Base-by-base conservation (phyloP, 2,888 invertebrate genomes). In the Oegoconia quadripuncta region DNA sequence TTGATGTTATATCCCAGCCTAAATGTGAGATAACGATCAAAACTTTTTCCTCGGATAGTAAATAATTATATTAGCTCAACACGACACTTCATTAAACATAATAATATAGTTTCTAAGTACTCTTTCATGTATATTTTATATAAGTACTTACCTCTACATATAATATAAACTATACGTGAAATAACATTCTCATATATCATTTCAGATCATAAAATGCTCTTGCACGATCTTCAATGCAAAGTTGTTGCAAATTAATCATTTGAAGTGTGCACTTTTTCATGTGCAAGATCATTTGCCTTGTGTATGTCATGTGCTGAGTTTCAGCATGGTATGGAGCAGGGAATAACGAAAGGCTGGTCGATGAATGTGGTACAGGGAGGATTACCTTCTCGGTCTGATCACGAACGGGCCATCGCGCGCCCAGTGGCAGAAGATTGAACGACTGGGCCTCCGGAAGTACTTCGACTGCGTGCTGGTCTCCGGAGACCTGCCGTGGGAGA, bases 351-450 rank as follows among this genome's bases (percentile, higher is more conserved):
- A 66, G 66, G 75, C 66, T 79, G 78, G 75, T 78, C 69, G 72
- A 73, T 84, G 64, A 83, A 84, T 84, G 79, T 76, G 81, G 73
- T 63, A 82, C 87, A 88, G 93, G 60, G 89, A 91, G 72, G 91
- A 92, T 66, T 96, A 94, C 74, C 88, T 92, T 53, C 86, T 96
- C 57, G 95, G 92, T 52, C 88, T 96, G 59, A 94, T 96, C 66
- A 95, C 95, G 55, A 96, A 96, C 77, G 96, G 96, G 32, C 93
- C 95, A 8, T 95, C 95, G 42, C 90, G 92, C 47, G 93, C 94
- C 22, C 96, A 96, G 78, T 95, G 96, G 95, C 96, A 96, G 86
- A 96, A 96, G 84, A 90, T 96, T 48, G 89, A 91, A 44, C 90
- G 90, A 51, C 88, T 95, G 49, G 89, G 91, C 36, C 87, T 95